Evolutionary conservation across 2,113 vertebrate genomes (phyloP).

Genomic region (Neogobius melanostomus): DNA sequence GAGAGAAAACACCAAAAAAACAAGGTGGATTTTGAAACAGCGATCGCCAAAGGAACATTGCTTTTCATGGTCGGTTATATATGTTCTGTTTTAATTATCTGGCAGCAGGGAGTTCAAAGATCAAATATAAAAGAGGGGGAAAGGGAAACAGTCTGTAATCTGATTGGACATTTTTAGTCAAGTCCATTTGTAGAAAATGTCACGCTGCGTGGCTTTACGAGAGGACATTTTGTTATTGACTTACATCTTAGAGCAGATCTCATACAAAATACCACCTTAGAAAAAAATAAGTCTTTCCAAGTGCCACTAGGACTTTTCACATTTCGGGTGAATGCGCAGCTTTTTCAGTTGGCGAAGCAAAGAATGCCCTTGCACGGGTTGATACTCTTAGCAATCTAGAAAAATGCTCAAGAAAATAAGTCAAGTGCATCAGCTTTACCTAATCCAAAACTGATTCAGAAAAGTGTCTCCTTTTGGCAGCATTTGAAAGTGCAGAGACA

Average conservation of each 20-base stretch:
- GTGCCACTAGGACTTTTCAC: no score
- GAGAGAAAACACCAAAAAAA: constrained; percentile 68
- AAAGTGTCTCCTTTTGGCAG: constrained; percentile 50
- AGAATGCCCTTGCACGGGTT: no score
- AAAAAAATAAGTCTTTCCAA: no score
- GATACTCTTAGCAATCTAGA: no score
- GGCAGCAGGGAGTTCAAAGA: constrained; percentile 53
- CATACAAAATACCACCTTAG: no score
- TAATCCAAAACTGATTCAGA: no score
- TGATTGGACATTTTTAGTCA: constrained; percentile 41
- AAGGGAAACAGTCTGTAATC: constrained; percentile 40
- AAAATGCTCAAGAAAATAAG: no score
- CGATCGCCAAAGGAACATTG: constrained; percentile 60
- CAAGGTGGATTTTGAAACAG: constrained; percentile 72
- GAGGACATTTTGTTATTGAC: no score
- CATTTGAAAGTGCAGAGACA: constrained; percentile 56
- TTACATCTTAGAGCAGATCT: no score
- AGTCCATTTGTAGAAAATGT: constrained; percentile 21
- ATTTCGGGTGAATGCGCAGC: no score
- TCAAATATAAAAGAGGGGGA: constrained; percentile 43
- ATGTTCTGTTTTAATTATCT: constrained; percentile 70
- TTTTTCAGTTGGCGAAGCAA: no score
- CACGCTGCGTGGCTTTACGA: not conserved
- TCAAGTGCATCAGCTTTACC: no score
- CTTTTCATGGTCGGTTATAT: constrained; percentile 73